Evolutionary conservation across 2,888 invertebrate species (phyloP).

Genomic region (Metacarcinus magister): DNA sequence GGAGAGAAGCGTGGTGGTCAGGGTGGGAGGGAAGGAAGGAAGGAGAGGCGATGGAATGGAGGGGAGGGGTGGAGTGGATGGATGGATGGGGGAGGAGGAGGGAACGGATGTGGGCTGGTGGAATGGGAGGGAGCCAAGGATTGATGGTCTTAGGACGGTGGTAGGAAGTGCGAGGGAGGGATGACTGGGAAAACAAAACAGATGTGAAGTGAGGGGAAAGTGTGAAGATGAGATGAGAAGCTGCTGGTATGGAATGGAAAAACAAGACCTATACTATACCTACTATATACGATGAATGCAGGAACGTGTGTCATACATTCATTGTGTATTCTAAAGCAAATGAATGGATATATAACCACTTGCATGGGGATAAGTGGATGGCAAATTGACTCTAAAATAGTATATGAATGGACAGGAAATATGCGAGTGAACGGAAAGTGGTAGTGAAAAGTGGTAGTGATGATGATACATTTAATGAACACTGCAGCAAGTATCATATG

Average conservation of each 20-base stretch:
- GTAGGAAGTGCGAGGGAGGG: not conserved
- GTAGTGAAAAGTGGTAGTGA: not conserved
- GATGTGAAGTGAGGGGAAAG: conserved; percentile 11
- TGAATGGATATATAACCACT: not conserved
- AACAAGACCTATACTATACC: not conserved
- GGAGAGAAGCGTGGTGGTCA: not conserved
- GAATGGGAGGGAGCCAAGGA: conserved; percentile 17
- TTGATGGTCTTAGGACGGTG: conserved; percentile 8
- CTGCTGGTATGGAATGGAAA: not conserved
- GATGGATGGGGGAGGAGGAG: not conserved
- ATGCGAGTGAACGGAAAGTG: not conserved
- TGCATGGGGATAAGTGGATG: not conserved
- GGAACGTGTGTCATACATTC: not conserved
- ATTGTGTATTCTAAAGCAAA: not conserved
- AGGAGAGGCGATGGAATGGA: not conserved
- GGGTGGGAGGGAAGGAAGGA: not conserved
- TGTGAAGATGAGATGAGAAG: not conserved
- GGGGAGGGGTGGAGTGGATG: not conserved
- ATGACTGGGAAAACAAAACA: not conserved
- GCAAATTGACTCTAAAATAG: not conserved
- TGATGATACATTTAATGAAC: not conserved
- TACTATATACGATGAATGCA: not conserved
- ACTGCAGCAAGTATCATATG: not conserved
- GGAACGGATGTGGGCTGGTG: conserved; percentile 6
- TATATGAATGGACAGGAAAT: conserved; percentile 32